Evolutionary conservation across 2,888 invertebrate species (phyloP).

Genomic region (Sinelater perroti): DNA sequence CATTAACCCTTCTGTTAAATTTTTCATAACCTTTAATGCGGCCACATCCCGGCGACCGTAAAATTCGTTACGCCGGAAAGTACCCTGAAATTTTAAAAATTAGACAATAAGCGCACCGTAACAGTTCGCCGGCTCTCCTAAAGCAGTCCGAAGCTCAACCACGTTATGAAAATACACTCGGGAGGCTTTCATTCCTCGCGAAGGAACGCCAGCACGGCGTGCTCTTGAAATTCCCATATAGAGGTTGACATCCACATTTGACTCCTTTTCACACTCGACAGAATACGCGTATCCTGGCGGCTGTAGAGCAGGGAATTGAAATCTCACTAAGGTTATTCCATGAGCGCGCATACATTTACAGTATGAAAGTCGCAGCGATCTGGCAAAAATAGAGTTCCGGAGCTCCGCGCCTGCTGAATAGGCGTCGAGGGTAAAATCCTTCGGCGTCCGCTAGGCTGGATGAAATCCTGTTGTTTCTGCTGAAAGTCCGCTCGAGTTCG

Average conservation of each 20-base stretch:
- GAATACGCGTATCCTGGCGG: constrained; percentile 36
- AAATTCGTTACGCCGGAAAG: no score
- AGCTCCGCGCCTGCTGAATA: background rate
- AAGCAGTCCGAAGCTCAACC: no score
- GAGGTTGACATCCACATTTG: constrained; percentile 42
- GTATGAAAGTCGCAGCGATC: constrained; percentile 24
- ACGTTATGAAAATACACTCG: no score
- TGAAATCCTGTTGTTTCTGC: background rate
- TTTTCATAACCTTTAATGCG: constrained; percentile 14
- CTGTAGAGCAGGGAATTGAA: constrained; percentile 38
- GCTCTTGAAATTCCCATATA: constrained; percentile 34
- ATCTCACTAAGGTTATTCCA: constrained; percentile 39
- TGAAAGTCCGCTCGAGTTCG: background rate
- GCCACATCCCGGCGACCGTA: background rate
- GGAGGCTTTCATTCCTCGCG: no score
- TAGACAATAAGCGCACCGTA: no score
- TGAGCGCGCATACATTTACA: constrained; percentile 33
- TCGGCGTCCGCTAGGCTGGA: background rate
- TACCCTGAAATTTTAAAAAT: no score
- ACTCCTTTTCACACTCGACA: constrained; percentile 41
- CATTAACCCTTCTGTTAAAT: constrained; percentile 9
- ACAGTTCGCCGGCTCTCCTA: no score
- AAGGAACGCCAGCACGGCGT: no score
- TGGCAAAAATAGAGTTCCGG: constrained; percentile 22
- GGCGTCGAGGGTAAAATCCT: no score